Evolutionary conservation across 2,888 invertebrate species (phyloP).

Genomic region (Antitype chi): DNA sequence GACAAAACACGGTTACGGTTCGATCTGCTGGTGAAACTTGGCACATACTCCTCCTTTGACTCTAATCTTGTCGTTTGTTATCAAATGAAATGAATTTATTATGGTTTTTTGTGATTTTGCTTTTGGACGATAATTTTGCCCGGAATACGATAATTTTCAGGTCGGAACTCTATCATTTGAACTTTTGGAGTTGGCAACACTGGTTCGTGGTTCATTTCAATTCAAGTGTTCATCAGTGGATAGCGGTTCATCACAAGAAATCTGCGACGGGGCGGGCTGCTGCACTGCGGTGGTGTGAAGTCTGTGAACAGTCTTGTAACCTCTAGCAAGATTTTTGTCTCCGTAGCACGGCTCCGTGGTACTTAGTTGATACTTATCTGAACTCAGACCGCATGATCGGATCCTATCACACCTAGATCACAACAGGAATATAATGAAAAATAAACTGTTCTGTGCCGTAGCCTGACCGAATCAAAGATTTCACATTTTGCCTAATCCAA

Average conservation of each 20-base stretch:
- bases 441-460: neutral
- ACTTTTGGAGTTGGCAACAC: too few species aligned
- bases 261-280: neutral
- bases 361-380: neutral
- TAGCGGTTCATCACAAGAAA: neutral
- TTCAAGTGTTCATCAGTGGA: neutral
- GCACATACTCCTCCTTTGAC: too few species aligned
- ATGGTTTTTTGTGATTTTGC: too few species aligned
- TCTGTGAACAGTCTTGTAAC: slow-evolving; percentile 2
- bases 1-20: too few species aligned
- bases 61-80: too few species aligned
- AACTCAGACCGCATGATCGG: neutral
- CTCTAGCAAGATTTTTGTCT: neutral
- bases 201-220: too few species aligned
- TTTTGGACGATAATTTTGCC: too few species aligned
- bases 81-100: too few species aligned
- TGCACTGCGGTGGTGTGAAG: neutral
- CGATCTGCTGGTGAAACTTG: too few species aligned
- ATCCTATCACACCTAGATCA: neutral
- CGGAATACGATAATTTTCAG: too few species aligned
- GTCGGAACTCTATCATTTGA: too few species aligned
- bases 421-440: neutral
- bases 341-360: neutral
- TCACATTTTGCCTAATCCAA: neutral
- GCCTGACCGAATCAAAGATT: neutral